These are phyloP conservation scores for Toxotes chatareus DNA, from an alignment of 2,113 vertebrate genomes.

Conservation along the genomic window DNA sequence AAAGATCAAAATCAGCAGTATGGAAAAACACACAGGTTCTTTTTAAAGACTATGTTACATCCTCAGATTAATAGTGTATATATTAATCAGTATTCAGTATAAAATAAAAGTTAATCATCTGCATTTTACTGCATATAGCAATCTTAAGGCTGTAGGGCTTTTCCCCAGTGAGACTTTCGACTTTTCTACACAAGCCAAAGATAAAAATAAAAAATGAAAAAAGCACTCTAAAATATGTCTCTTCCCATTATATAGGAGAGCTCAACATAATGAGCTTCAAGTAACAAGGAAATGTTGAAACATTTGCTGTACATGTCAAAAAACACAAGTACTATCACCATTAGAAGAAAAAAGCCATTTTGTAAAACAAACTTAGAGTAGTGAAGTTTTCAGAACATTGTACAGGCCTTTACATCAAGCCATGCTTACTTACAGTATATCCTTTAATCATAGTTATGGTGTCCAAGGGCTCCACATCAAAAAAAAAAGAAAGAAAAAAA, in stretches of 20 bases:
- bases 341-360: background rate
- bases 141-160: constrained; percentile 38
- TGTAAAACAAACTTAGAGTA: background rate
- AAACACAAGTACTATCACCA: background rate
- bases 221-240: constrained; percentile 17
- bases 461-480: background rate
- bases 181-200: constrained; percentile 4
- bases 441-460: background rate
- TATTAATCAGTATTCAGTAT: constrained; percentile 63
- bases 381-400: background rate
- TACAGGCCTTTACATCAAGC: background rate
- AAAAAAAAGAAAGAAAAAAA: constrained; percentile 9
- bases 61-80: constrained; percentile 61
- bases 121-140: constrained; percentile 23
- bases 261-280: constrained; percentile 13
- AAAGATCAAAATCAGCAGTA: constrained; percentile 65
- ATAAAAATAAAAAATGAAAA: constrained; percentile 20
- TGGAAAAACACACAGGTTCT: constrained; percentile 44
- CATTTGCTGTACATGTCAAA: no score
- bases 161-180: constrained; percentile 16
- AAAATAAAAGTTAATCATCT: constrained; percentile 55
- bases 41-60: constrained; percentile 36
- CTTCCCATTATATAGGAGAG: constrained; percentile 10
- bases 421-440: background rate
- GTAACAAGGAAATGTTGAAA: background rate